Base-by-base conservation (phyloP, 2,888 invertebrate species). In the Atethmia centrago region DNA sequence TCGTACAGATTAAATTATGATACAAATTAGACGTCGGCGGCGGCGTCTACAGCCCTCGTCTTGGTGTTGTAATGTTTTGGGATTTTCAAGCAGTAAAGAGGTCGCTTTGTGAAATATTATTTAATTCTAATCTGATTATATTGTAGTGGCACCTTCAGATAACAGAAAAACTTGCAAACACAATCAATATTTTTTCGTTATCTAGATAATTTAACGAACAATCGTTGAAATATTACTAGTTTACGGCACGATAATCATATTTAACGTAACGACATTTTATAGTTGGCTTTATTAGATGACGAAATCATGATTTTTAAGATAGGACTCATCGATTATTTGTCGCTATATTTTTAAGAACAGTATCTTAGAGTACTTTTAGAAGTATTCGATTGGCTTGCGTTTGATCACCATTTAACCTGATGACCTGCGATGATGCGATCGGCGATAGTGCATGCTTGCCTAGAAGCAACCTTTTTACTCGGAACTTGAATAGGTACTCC, bases 51-150 rank as follows among this genome's bases (percentile, higher is more conserved):
- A 42, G 10, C 21, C 42, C 25, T 14, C 1, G 36, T 53, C 12
- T 16, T 16, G 16, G 21, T 63, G 58, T 82, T 45, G 79, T 40
- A 74, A 82, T 69, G 16, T 42, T 63, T 36, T 12, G 1, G 10
- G 12, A 75, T 82, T 75, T 68, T 45, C 10, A 83, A 65, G 55
- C 51, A 68, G 16, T 59, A 53, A 64, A n/a, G 36, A 49, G 71
- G 59, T 40, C 79, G 9, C 28, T 65, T 65, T 75, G 82, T 58
- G 67, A 63, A 74, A 85, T 79, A 69, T 49, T 71, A 69, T 71
- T 66, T 25, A 45, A 83, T 78, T 75, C 59, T 79, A 67, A 85
- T 85, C 83, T 28, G 56, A 73, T 73, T 72, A 65, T 59, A 67
- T 68, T 9, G 14, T 47, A 69, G 74, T 70, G 74, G 71, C 62